phyloP scores from a whole-genome alignment of 2,113 vertebrate genomes.

The Pygathrix nemaeus region DNA sequence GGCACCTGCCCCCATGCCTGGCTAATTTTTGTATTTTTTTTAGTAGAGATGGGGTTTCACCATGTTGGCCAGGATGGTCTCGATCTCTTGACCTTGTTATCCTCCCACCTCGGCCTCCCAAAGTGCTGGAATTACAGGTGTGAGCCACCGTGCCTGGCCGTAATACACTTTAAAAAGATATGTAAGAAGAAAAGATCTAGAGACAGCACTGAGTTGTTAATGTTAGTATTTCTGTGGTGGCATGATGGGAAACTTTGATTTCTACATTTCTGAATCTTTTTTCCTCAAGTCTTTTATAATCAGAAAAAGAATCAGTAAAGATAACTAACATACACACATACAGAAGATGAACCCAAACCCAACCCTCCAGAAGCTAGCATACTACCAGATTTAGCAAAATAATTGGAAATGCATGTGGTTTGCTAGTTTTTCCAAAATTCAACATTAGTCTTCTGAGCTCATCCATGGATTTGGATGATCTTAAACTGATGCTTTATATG shows the following conservation, averaged over 20 bases:
- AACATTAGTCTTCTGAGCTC: background rate
- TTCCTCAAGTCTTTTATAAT: background rate
- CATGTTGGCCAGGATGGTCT: too few relatives aligned
- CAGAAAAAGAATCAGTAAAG: background rate
- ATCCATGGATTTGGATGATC: background rate
- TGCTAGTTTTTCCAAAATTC: background rate
- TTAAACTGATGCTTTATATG: background rate
- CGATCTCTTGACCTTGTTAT: too few relatives aligned
- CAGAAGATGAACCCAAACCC: too few relatives aligned
- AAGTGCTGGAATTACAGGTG: too few relatives aligned
- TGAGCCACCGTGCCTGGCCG: too few relatives aligned
- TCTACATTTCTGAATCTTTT: background rate
- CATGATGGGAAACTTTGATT: background rate
- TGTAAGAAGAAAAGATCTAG: background rate
- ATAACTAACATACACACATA: background rate
- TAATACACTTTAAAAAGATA: background rate
- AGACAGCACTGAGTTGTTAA: background rate
- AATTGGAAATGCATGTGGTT: background rate
- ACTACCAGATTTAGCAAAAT: background rate
- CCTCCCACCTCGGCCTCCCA: too few relatives aligned
- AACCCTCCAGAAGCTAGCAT: background rate
- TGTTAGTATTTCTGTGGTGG: background rate
- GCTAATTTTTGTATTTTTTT: too few relatives aligned
- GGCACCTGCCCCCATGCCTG: too few relatives aligned
- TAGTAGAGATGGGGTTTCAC: too few relatives aligned